Base-by-base conservation (phyloP, 2,888 invertebrate species). In the Leucoma salicis region DNA sequence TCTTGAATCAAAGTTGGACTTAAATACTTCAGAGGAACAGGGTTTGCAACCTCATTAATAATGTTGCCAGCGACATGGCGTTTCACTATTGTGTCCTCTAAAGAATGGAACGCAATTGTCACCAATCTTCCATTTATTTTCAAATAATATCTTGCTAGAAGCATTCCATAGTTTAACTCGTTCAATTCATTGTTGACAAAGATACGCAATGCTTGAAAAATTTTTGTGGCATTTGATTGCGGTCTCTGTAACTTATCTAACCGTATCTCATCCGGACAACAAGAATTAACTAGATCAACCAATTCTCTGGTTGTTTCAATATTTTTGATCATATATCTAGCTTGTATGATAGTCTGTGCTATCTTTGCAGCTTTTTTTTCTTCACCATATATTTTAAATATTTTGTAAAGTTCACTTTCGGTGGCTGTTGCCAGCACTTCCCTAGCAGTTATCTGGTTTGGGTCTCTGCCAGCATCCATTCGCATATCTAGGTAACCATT, bases 161-260 rank as follows among this genome's bases (percentile, higher is more conserved):
- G 74, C 79, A 99, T 92, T 0, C 93, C 98, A 75, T 95, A 96
- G 85, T 98, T 96, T 1, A 99, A 92, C 90, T 99, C 98, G 76
- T 99, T 99, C 0, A 99, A 83, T 86, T 99, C 99, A 77, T 99
- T 96, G 74, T 99, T 99, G 0, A 99, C 96, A 81, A 99, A 98
- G 66, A 99, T 98, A 46, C 99, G 91, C 48, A 99, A 78, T 0
- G 98, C 98, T 89, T 97, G 92, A 83, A 99, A 99, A 0, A 96
- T 94, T 90, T 97, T 97, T 0, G 97, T 98, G 0, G 98, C 98
- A 46, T 92, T 92, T 66, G 98, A 97, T 2, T 94, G 84, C 1
- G 91, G 92, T 47, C 96, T 89, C 42, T 94, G 93, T 6, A 97
- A 67, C 77, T 94, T 94, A 71, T 98, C 97, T 13, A 91, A 66